These are phyloP conservation scores for Erpetoichthys calabaricus DNA, from an alignment of 2,797 vertebrate genomes.

Conservation along the genomic window DNA sequence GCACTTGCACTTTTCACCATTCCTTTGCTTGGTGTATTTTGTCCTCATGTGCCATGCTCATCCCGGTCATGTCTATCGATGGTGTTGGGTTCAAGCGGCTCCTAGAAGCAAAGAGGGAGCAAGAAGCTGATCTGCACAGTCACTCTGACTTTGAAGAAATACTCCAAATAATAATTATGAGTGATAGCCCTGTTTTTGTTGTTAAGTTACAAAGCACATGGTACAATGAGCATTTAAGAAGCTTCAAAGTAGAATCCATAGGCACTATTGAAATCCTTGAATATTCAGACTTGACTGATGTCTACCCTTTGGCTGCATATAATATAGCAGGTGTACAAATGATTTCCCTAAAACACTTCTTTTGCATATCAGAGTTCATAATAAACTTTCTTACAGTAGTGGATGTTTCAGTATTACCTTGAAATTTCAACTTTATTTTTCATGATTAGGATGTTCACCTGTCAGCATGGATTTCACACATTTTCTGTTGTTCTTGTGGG, in stretches of 20 bases:
- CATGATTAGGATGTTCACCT: too few relatives aligned
- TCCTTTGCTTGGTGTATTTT: too few relatives aligned
- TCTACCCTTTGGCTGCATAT: conserved; percentile 1
- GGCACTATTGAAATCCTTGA: conserved; percentile 13
- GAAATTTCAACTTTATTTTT: too few relatives aligned
- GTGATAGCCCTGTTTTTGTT: conserved; percentile 13
- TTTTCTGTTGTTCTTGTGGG: too few relatives aligned
- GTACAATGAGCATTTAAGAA: conserved; percentile 20
- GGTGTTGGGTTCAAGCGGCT: conserved; percentile 7
- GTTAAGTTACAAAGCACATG: conserved; percentile 15
- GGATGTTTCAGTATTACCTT: too few relatives aligned
- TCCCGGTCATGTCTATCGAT: background rate
- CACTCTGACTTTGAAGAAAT: conserved; percentile 18
- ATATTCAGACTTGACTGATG: conserved; percentile 6
- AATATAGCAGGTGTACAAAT: background rate
- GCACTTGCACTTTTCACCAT: too few relatives aligned
- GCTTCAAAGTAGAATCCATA: conserved; percentile 18
- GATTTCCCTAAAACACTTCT: conserved; percentile 12
- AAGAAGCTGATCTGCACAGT: conserved; percentile 14
- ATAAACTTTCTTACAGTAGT: background rate
- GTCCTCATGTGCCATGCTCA: too few relatives aligned
- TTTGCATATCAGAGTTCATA: conserved; percentile 4
- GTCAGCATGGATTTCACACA: too few relatives aligned
- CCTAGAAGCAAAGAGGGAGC: conserved; percentile 7
- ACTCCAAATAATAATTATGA: conserved; percentile 13